phyloP scores from a whole-genome alignment of 2,797 vertebrate genomes.

The Serranus cabrilla region DNA sequence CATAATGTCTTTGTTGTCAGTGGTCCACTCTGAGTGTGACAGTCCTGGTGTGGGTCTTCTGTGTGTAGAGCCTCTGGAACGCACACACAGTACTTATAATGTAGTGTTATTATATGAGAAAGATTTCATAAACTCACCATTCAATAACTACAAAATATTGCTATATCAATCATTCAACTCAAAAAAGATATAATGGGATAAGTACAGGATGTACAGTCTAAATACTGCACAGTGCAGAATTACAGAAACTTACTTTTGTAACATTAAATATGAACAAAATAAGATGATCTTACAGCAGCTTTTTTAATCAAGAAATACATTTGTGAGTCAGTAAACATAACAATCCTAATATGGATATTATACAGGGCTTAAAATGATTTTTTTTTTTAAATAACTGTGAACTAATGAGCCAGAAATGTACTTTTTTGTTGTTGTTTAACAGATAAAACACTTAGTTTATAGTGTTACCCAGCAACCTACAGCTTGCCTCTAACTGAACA shows the following conservation, averaged over 20 bases:
- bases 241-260: not conserved
- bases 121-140: not conserved
- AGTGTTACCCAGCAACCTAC: not conserved
- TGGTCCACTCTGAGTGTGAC: too few relatives aligned
- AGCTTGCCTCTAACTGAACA: not conserved
- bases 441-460: not conserved
- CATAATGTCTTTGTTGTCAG: not conserved
- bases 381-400: too few relatives aligned
- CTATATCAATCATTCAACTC: not conserved
- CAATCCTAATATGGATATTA: not conserved
- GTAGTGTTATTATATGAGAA: not conserved
- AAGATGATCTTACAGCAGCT: not conserved
- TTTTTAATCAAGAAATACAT: too few relatives aligned
- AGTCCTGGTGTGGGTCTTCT: too few relatives aligned
- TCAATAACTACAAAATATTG: not conserved
- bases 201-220: not conserved
- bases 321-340: not conserved
- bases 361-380: not conserved
- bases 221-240: not conserved
- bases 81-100: not conserved
- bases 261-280: not conserved
- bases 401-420: not conserved
- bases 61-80: not conserved
- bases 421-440: not conserved
- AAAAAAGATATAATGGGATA: not conserved